Percentiles rank a stretch among this genome's conserved stretches.
phyloP scores from a whole-genome alignment of 2,888 invertebrate species.

The Chymomyza fuscimana region DNA sequence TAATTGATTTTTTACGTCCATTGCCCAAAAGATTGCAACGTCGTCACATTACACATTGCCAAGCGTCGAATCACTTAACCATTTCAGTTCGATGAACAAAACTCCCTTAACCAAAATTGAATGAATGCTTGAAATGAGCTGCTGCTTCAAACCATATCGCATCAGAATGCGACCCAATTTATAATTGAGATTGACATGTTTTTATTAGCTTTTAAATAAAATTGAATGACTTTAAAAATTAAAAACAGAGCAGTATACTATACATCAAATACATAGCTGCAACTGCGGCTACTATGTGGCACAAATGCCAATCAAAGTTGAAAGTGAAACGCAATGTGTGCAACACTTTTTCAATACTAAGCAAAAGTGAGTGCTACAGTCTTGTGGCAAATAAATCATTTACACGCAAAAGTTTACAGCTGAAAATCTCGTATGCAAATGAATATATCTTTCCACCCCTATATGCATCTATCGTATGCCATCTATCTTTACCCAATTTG shows the following conservation, averaged over 20 bases:
- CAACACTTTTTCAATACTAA: background rate
- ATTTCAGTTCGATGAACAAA: conserved; percentile 15
- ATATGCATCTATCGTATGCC: background rate
- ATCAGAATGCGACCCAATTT: conserved; percentile 45
- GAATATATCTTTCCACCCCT: conserved; percentile 22
- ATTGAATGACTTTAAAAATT: conserved; percentile 21
- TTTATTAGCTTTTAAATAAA: conserved; percentile 46
- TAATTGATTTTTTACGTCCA: conserved; percentile 44
- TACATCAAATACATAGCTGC: too few relatives aligned
- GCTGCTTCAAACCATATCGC: conserved; percentile 1
- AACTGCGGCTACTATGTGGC: background rate
- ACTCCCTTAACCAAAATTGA: background rate
- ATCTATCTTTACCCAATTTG: conserved; percentile 33
- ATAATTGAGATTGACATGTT: conserved; percentile 53
- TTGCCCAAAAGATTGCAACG: background rate
- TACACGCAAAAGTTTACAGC: background rate
- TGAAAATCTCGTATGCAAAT: conserved; percentile 47
- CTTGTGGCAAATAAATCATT: background rate
- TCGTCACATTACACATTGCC: background rate
- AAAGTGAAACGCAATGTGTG: background rate
- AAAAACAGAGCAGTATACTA: background rate
- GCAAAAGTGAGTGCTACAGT: background rate
- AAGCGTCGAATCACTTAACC: conserved; percentile 56
- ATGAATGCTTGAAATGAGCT: background rate
- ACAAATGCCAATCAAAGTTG: conserved; percentile 5